Percentiles rank a stretch among this genome's conserved stretches.
Conservation (phyloP, 2,113 vertebrate genomes). For the Panthera tigris region DNA sequence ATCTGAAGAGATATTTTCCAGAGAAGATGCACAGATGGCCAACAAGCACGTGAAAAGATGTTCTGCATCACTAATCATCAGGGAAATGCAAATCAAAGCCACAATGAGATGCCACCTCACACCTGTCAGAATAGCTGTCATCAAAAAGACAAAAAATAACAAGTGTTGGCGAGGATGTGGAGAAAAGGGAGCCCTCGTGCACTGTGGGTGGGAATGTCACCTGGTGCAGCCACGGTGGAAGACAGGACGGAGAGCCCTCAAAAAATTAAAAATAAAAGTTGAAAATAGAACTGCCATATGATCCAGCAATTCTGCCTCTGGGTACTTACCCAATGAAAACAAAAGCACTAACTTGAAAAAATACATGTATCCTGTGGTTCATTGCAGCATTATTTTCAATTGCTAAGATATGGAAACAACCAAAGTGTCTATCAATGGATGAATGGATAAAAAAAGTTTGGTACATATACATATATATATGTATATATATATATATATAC, state of each 20-base stretch:
- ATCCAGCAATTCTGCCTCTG: background rate
- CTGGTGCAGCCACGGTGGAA: background rate
- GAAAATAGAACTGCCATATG: background rate
- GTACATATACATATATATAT: background rate
- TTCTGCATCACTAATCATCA: background rate
- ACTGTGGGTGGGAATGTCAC: background rate
- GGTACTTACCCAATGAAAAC: background rate
- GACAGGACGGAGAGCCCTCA: background rate
- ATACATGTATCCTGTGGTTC: background rate
- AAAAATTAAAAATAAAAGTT: background rate
- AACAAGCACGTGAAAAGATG: background rate
- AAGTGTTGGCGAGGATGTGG: background rate
- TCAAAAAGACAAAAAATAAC: background rate
- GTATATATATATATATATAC: background rate
- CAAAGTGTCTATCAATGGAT: background rate
- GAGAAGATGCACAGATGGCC: background rate
- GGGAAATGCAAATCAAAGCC: background rate
- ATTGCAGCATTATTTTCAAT: background rate
- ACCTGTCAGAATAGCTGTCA: background rate
- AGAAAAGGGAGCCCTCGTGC: background rate
- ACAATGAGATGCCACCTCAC: background rate
- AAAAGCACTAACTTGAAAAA: background rate
- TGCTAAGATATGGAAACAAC: background rate
- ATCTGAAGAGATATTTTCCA: background rate
- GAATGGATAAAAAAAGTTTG: background rate